Evolutionary conservation across 2,797 vertebrate genomes (phyloP).

Genomic region (Hemibagrus guttatus): DNA sequence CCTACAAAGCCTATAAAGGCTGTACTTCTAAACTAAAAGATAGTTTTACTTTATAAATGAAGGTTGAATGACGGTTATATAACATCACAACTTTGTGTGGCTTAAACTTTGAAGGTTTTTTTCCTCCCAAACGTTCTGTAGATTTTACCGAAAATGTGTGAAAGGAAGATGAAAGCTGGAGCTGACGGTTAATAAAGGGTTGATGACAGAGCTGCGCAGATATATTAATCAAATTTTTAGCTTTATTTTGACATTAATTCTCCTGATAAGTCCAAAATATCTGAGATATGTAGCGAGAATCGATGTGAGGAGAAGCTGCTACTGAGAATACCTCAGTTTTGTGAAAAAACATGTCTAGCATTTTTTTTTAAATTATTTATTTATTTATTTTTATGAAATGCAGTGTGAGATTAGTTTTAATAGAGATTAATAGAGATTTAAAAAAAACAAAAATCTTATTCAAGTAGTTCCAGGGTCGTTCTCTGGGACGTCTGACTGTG

Average conservation of each 20-base stretch:
- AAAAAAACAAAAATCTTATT: not conserved
- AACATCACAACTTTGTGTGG: not conserved
- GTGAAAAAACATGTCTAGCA: not conserved
- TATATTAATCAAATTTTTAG: not conserved
- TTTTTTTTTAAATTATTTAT: not conserved
- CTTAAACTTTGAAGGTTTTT: too few species aligned
- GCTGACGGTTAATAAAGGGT: not conserved
- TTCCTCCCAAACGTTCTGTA: not conserved
- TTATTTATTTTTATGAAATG: not conserved
- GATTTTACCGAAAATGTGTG: not conserved
- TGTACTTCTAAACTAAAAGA: not conserved
- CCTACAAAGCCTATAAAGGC: not conserved
- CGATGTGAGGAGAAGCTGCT: not conserved
- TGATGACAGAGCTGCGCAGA: not conserved
- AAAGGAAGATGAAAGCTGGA: not conserved
- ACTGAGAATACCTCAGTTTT: not conserved
- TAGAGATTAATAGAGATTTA: too few species aligned
- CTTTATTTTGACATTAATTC: not conserved
- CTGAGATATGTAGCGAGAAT: not conserved
- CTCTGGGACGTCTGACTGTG: not conserved
- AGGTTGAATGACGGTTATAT: not conserved
- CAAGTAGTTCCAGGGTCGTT: not conserved
- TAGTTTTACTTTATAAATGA: not conserved
- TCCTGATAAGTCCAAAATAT: not conserved
- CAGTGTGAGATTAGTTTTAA: not conserved